Evolutionary conservation across 2,113 vertebrate genomes (phyloP), one percentile per base, ranked within the genome.

Genomic region (Hemibagrus wyckioides): DNA sequence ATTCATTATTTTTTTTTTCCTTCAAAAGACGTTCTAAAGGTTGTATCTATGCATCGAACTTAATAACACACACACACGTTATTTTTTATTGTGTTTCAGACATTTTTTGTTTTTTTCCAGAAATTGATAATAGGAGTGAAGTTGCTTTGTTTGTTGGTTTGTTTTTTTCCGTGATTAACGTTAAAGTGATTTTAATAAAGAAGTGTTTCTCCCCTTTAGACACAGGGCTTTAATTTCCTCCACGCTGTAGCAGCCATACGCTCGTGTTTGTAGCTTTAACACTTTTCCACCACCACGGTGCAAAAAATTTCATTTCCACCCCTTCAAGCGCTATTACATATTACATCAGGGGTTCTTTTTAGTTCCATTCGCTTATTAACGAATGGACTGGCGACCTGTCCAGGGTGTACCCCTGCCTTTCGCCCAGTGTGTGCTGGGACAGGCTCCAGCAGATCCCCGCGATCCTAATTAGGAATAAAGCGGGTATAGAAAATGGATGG

Each of bases 1-100:
- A 14, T 25, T 48, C 41, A 36, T 30, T 50, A 4, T 23, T 41
- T 28, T 39, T 21, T 6, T 54, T 21, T 19, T 39, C 14, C 2
- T 50, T 50, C 33, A 76, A 10, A 11, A n/a, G 65, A 8, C 9
- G 36, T 86, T 17, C 25, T 44, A 21, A n/a, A 54, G 61, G 56
- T 61, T 67, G 44, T 80, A 80, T 85, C 82, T 83, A 88, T 90
- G 86, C 86, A 82, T 83, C 41, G 23, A 82, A 81, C 61, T 23
- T 57, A 15, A 39, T 25, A 44, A 30, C 30, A 52, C 8, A 48
- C 23, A 30, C 28, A 19, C 6, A 3, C 44, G 9, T 7, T 48
- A 44, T 44, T 71, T 75, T 44, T 3, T n/a, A 13, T 30, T 50
- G 28, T 30, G n/a, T 79, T 79, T 33, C 21, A 17, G 23, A 75